A percentile compares a stretch with the other conserved stretches of the same genome.
phyloP scores from a whole-genome alignment of 2,113 vertebrate species.

The Phrynosoma blainvillii region DNA sequence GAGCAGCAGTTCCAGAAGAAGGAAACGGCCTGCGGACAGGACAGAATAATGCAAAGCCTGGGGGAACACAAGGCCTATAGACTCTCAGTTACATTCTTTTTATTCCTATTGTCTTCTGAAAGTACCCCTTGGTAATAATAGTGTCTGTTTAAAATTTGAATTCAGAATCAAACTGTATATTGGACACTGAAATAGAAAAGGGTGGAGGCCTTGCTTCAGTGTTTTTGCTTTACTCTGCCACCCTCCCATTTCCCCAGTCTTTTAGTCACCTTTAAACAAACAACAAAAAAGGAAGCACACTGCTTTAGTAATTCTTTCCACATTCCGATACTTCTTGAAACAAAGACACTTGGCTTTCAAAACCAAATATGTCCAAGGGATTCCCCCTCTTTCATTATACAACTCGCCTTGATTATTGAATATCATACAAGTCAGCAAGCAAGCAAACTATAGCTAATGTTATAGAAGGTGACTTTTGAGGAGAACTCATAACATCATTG shows the following conservation, averaged over 20 bases:
- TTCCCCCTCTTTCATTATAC: slow-evolving; percentile 29
- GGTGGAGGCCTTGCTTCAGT: slow-evolving; percentile 27
- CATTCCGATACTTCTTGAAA: slow-evolving; percentile 42
- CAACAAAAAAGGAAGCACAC: slow-evolving; percentile 57
- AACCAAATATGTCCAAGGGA: slow-evolving; percentile 9
- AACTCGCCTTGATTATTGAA: slow-evolving; percentile 11
- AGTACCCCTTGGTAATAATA: not conserved
- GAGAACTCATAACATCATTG: not conserved
- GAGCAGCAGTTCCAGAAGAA: too few species aligned
- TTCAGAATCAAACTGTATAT: not conserved
- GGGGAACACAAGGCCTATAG: too few species aligned
- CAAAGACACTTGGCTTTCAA: slow-evolving; percentile 47
- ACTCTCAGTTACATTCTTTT: not conserved
- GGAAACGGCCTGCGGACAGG: too few species aligned
- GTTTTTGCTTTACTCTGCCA: slow-evolving; percentile 17
- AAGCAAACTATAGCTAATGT: not conserved
- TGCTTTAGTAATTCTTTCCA: slow-evolving; percentile 39
- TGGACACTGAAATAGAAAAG: slow-evolving; percentile 6
- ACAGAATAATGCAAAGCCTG: too few species aligned
- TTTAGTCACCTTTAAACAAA: slow-evolving; percentile 44
- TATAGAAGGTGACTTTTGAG: slow-evolving; percentile 23
- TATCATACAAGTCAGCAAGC: not conserved
- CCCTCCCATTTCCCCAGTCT: not conserved
- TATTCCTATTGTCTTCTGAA: not conserved
- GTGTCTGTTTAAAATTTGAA: slow-evolving; percentile 20